phyloP scores from a whole-genome alignment of 1,140 invertebrate species.

The Lysiphlebus fabarum region DNA sequence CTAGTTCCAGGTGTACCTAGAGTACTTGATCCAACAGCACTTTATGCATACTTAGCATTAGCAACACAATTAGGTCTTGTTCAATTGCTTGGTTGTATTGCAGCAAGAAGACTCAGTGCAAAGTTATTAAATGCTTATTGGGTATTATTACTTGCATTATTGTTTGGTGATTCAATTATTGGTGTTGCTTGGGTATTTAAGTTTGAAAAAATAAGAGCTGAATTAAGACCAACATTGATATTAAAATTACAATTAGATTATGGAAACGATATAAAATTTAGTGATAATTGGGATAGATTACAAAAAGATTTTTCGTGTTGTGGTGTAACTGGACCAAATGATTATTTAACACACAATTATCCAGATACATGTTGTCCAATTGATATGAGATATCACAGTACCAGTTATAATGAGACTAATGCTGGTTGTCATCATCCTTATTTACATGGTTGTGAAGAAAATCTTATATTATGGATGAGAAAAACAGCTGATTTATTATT shows the following conservation, averaged over 20 bases:
- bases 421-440: conserved; percentile 41
- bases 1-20: conserved; percentile 71
- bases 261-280: conserved; percentile 68
- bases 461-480: conserved; percentile 69
- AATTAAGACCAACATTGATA: conserved; percentile 67
- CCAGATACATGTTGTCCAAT: conserved; percentile 58
- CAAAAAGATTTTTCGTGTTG: conserved; percentile 77
- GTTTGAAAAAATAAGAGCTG: conserved; percentile 71
- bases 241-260: conserved; percentile 63
- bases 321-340: conserved; percentile 68
- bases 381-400: not conserved
- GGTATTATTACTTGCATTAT: conserved; percentile 73
- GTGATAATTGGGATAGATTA: conserved; percentile 75
- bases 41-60: conserved; percentile 80
- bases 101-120: conserved; percentile 75
- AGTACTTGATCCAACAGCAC: conserved; percentile 73
- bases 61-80: conserved; percentile 66
- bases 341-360: conserved; percentile 55
- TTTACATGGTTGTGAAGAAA: conserved; percentile 65
- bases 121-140: conserved; percentile 80
- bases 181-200: conserved; percentile 85
- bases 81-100: conserved; percentile 75
- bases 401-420: not conserved
- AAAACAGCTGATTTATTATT: conserved; percentile 77
- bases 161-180: conserved; percentile 79